phyloP scores from a whole-genome alignment of 2,113 vertebrate species.

The Tinamus guttatus region DNA sequence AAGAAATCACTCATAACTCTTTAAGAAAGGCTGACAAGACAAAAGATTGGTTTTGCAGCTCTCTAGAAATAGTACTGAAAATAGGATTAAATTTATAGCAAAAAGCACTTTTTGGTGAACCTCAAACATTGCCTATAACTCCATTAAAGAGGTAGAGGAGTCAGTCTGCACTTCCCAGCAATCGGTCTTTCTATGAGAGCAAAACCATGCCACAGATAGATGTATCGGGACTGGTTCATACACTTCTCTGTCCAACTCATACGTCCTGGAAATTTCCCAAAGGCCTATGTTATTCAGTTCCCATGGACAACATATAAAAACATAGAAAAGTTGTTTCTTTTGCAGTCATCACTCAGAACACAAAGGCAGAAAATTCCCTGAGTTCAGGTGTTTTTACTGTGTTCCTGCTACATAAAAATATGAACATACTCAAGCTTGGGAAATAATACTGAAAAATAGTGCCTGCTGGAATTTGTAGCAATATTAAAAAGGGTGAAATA shows the following conservation, averaged over 20 bases:
- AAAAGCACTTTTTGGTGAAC: not conserved
- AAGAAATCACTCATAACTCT: not conserved
- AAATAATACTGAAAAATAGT: not conserved
- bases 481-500: not conserved
- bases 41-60: not conserved
- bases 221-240: not conserved
- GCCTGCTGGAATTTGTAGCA: not conserved
- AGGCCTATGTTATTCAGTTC: not conserved
- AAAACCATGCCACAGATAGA: not conserved
- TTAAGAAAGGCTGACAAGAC: not conserved
- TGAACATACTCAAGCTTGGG: not conserved
- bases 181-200: not conserved
- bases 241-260: not conserved
- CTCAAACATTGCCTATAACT: not conserved
- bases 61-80: not conserved
- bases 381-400: rapidly evolving
- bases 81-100: not conserved
- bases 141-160: not conserved
- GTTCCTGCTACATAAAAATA: not conserved
- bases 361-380: not conserved
- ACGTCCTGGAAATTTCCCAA: not conserved
- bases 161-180: not conserved
- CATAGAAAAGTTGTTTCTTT: not conserved
- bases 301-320: too few relatives aligned
- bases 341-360: not conserved